Evolutionary conservation across 2,888 invertebrate genomes (phyloP), one percentile per base, ranked within the genome.

Genomic region (Pemphredon lugubris): DNA sequence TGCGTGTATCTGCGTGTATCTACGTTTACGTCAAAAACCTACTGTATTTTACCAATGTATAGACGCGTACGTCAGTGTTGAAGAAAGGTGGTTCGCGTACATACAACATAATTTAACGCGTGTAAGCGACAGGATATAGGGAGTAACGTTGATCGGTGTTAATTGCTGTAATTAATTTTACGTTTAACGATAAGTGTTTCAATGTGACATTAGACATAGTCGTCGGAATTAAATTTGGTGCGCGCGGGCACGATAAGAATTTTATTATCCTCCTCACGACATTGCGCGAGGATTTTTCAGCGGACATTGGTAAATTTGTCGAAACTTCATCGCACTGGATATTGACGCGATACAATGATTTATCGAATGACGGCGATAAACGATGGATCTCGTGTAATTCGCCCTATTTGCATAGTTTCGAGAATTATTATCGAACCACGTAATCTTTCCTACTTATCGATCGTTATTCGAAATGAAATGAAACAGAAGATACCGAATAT

Each of bases 101-200:
- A 34, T 47, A 30, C n/a, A 26, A 34, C 18, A 7, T 20, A 26
- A 45, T 53, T 39, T 18, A 23, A 44, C 13, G n/a, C 16, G 30
- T 39, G 21, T 23, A 47, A 55, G 26, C 16, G 40, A n/a, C 13
- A 26, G 4, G 21, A 16, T 23, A 26, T 54, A 40, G 42, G 50
- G 47, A 48, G 50, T 66, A 73, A 67, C 51, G 73, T 81, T 69
- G 63, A 74, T 83, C 72, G 70, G 72, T 82, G 75, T 81, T 81
- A 75, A 77, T 80, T 63, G 70, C 64, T 73, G 67, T 72, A 73
- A 76, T 65, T 75, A 72, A 44, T 51, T 59, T 60, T 60, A 51
- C 16, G 63, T 75, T 73, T 81, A 74, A n/a, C n/a, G n/a, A n/a
- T n/a, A n/a, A 79, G 72, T 80, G 73, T 82, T 77, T 83, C 72